These are phyloP conservation scores for Drosophila mayri DNA, from an alignment of 1,140 invertebrate species.

Conservation along the genomic window DNA sequence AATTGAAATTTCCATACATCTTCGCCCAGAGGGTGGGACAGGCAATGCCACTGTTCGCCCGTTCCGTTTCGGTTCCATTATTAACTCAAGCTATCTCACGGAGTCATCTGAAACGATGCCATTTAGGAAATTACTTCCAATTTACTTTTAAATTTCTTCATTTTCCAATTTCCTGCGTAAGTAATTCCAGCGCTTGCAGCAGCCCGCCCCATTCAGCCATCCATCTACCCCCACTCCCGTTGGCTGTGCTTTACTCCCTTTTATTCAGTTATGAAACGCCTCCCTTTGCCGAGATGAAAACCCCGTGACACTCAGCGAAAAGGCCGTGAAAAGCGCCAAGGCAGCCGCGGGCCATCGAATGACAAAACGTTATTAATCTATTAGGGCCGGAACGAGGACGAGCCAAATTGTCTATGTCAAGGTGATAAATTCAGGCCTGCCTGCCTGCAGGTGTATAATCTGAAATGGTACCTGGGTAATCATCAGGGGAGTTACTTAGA, in stretches of 20 bases:
- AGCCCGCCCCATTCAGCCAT: conserved; percentile 11
- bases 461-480: conserved; percentile 19
- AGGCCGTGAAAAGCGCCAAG: conserved; percentile 18
- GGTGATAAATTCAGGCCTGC: conserved; percentile 73
- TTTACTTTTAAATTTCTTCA: conserved; percentile 65
- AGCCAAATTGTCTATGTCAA: conserved; percentile 69
- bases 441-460: conserved; percentile 51
- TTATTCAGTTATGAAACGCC: conserved; percentile 59
- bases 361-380: conserved; percentile 80
- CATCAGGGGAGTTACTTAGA: conserved; percentile 3
- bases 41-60: conserved; percentile 7
- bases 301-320: conserved; percentile 32
- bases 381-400: conserved; percentile 58
- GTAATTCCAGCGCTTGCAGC: conserved; percentile 28
- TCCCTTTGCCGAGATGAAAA: conserved; percentile 10
- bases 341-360: conserved; percentile 52
- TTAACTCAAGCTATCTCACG: conserved; percentile 36
- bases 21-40: neutral
- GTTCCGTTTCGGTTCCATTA: conserved; percentile 38
- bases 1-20: conserved; percentile 25
- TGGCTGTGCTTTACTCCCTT: neutral
- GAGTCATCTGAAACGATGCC: conserved; percentile 56
- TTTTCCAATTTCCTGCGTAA: conserved; percentile 62
- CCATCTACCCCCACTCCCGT: conserved; percentile 5
- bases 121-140: conserved; percentile 64